Base-by-base conservation (phyloP, 2,888 invertebrate species). In the Leucophora obtusa region DNA sequence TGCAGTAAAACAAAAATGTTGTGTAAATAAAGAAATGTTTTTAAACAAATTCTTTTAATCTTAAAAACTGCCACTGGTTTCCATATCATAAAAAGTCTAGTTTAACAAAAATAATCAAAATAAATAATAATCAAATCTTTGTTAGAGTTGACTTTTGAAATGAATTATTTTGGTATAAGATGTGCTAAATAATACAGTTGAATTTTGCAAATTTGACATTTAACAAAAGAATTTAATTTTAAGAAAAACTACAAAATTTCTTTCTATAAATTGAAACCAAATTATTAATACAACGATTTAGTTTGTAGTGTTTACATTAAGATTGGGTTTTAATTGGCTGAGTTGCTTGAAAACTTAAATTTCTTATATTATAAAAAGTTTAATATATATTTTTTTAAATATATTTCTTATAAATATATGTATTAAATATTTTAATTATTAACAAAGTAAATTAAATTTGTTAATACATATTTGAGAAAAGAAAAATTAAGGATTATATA, bases 41-140 rank as follows among this genome's bases (percentile, higher is more conserved):
- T 28, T 7, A 28, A n/a, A n/a, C n/a, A n/a, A n/a, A 28, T 28
- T 28, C 1, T 28, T 28, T 6, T 7, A 24, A 24, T 24, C 5
- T 24, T 24, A 24, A 24, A 5, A 5, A 2, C 24, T 24, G 24
- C 24, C 5, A n/a, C n/a, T n/a, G 2, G 21, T 21, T 21, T 21
- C 4, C 21, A 21, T 21, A 3, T 21, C 4, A 21, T 21, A 58
- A 58, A 35, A 58, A 35, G 35, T 35, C 35, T 5, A 9, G 17
- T 58, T 33, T 33, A 58, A 58, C 28, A 24, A 9, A 58, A 35
- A 17, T 58, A n/a, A n/a, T n/a, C n/a, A n/a, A n/a, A n/a, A n/a
- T 17, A 38, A 38, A 11, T 38, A 11, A 11, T 33, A 3, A 2
- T 9, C 10, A 58, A 58, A 58, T 33, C 10, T 33, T 17, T 9